Evolutionary conservation across 2,888 invertebrate species (phyloP), one percentile per base, ranked within the genome.

Genomic region (Lasioglossum malachurum): DNA sequence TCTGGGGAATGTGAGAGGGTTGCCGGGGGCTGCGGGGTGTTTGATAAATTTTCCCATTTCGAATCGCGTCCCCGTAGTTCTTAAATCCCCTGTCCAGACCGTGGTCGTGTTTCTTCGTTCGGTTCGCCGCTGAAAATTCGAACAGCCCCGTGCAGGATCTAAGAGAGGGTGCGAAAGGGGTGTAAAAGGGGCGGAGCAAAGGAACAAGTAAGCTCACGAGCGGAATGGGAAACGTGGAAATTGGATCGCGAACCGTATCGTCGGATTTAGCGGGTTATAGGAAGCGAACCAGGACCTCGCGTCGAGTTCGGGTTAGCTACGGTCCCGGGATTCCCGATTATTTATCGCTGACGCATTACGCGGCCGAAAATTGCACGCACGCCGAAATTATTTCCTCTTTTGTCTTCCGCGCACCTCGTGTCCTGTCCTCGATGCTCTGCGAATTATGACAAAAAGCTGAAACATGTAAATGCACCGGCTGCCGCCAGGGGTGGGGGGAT

Each of bases 301-400:
- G 35, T 67, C 41, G 49, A 53, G 7, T 72, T 41, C 35, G 74
- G 38, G 77, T 38, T 74, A 49, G 31, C 78, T 64, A 35, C 1
- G 64, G 35, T 60, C 73, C 69, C 38, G 46, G 79, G 69, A 75
- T 80, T 80, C 74, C 23, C 71, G 84, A 87, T 87, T 87, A 88
- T 84, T 87, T 87, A 87, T 88, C 80, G 80, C 78, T 53, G 78
- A 86, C 71, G 76, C 78, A 75, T 72, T 78, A 64, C 53, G 19
- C 41, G 46, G 23, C 2, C 44, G 79, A 87, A 87, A 87, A 83
- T 87, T 87, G 78, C 79, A 81, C 67, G 75, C 81, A 69, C 64
- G 23, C 57, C 10, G 16, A 67, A 73, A 85, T 76, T 71, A 67
- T 74, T 78, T 69, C 38, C 14, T 41, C 75, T 41, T 69, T 27